phyloP scores from a whole-genome alignment of 2,888 invertebrate genomes.

The Epistrophe eligans region DNA sequence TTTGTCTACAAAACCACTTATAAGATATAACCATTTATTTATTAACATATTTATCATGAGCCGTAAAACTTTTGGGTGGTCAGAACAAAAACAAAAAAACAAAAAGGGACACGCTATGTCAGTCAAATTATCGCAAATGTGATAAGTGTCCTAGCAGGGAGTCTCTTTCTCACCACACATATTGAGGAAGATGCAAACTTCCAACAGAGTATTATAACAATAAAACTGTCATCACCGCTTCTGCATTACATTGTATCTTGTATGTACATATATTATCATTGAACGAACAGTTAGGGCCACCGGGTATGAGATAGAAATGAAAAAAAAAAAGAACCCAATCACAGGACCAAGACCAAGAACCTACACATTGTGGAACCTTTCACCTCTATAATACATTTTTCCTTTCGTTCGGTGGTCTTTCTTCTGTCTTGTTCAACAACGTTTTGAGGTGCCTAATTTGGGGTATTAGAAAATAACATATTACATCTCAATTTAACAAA shows the following conservation, averaged over 20 bases:
- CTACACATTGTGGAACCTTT: slow-evolving; percentile 42
- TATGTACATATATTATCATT: slow-evolving; percentile 31
- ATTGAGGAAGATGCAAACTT: slow-evolving; percentile 64
- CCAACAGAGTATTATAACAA: slow-evolving; percentile 60
- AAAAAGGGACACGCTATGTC: slow-evolving; percentile 58
- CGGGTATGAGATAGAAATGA: slow-evolving; percentile 43
- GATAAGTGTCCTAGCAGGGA: slow-evolving; percentile 73
- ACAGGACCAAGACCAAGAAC: slow-evolving; percentile 21
- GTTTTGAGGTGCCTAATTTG: slow-evolving; percentile 71
- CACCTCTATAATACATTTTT: slow-evolving; percentile 52
- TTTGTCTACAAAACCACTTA: slow-evolving; percentile 59
- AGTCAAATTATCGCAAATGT: slow-evolving; percentile 75
- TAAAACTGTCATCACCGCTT: slow-evolving; percentile 75
- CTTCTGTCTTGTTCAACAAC: slow-evolving; percentile 52
- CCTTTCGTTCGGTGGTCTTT: slow-evolving; percentile 10
- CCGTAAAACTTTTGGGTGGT: slow-evolving; percentile 66
- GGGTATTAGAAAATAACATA: slow-evolving; percentile 59
- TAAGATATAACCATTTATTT: slow-evolving; percentile 56
- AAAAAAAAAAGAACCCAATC: slow-evolving; percentile 43
- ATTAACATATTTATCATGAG: slow-evolving; percentile 68
- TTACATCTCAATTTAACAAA: slow-evolving; percentile 72
- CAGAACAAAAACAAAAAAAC: slow-evolving; percentile 20
- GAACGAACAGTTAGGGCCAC: slow-evolving; percentile 70
- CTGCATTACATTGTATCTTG: slow-evolving; percentile 57
- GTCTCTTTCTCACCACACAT: slow-evolving; percentile 32